Base-by-base conservation (phyloP, 2,888 invertebrate genomes). In the Meteorus cinctellus region DNA sequence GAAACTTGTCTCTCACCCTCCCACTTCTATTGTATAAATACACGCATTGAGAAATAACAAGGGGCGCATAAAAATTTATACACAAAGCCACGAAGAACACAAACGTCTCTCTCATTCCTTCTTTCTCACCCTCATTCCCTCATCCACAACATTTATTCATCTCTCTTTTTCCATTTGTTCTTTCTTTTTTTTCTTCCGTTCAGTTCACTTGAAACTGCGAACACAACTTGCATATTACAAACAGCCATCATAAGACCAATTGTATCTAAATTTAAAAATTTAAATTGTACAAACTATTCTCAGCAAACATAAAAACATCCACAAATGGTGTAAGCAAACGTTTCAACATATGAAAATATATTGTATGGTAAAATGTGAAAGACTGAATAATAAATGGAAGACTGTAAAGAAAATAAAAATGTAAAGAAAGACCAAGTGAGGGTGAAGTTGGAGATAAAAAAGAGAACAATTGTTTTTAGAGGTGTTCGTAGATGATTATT, bases 361-460 rank as follows among this genome's bases (percentile, higher is more conserved):
- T 55, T 55, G 55, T 72, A 74, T 77, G 69, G 55, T 55, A 55
- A 55, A 55, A 19, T 24, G n/a, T n/a, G 67, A 69, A 59, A 69
- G 69, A 66, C 67, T 51, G 69, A 60, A 68, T 55, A 72, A 19
- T n/a, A 8, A 55, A 19, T n/a, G 19, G 19, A 24, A 55, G n/a
- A 55, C 4, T 5, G 16, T n/a, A 16, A 10, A 19, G 45, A 31
- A 24, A 24, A 74, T 31, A 45, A 1, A n/a, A 24, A 16, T 12
- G 14, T 24, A 4, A 24, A 45, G 4, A 48, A 16, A n/a, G 4
- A n/a, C 16, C n/a, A 45, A 5, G 41, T 12, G 12, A 48, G n/a
- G n/a, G 48, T n/a, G 48, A 48, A n/a, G 2, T 2, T 16, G 48
- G 16, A 34, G 48, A 48, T 4, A 1, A n/a, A 14, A 8, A 48